Evolutionary conservation across 2,888 invertebrate species (phyloP).

Genomic region (Polyommatus icarus): DNA sequence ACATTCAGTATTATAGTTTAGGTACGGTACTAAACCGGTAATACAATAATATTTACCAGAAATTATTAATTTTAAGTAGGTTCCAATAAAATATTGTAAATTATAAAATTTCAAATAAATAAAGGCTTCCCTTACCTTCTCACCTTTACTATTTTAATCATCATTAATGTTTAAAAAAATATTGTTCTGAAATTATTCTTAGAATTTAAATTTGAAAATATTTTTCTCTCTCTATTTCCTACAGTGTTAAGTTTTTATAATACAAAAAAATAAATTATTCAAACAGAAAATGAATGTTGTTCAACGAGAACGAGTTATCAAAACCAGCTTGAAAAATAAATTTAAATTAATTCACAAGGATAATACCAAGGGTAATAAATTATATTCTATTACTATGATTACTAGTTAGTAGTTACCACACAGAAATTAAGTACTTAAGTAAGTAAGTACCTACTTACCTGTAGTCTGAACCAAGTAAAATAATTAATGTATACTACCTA

Average conservation of each 20-base stretch:
- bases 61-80: no score
- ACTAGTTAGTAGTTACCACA: no score
- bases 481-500: conserved; percentile 2
- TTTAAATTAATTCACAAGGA: conserved; percentile 63
- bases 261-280: neutral
- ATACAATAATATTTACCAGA: no score
- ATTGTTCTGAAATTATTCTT: neutral
- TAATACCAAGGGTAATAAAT: conserved; percentile 52
- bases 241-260: neutral
- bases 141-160: neutral
- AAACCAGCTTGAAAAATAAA: conserved; percentile 48
- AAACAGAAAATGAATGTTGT: conserved; percentile 64
- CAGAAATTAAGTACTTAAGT: no score
- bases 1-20: no score
- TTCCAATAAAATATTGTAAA: no score
- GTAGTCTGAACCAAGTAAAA: no score
- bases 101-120: no score
- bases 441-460: no score
- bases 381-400: no score
- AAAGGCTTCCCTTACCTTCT: neutral
- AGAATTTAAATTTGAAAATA: neutral
- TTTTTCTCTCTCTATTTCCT: neutral
- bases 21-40: no score
- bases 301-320: conserved; percentile 50
- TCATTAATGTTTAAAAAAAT: neutral